A percentile compares a stretch with the other conserved stretches of the same genome.
Evolutionary conservation across 1,140 invertebrate species (phyloP).

Genomic region (Meloidogyne chitwoodi): DNA sequence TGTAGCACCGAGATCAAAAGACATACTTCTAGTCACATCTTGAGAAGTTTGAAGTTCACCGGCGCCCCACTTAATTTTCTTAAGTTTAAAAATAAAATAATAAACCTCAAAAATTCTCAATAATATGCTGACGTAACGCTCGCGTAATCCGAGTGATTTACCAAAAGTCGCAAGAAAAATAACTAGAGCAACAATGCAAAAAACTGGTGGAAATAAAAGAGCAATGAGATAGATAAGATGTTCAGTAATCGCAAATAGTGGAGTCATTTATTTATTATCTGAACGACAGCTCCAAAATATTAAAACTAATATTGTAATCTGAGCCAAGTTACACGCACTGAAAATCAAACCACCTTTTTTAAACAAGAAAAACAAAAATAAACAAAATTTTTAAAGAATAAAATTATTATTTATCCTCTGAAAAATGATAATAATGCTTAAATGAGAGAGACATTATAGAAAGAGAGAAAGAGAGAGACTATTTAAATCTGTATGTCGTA

Average conservation of each 20-base stretch:
- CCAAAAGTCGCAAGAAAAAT: slow-evolving; percentile 36
- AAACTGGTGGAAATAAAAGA: slow-evolving; percentile 37
- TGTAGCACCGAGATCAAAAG: neutral
- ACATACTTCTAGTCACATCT: slow-evolving; percentile 1
- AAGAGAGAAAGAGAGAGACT: too few relatives aligned
- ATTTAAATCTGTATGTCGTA: too few relatives aligned
- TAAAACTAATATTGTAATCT: too few relatives aligned
- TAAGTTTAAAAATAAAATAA: neutral
- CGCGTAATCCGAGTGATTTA: slow-evolving; percentile 36
- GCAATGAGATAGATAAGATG: slow-evolving; percentile 35
- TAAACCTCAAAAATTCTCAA: slow-evolving; percentile 37
- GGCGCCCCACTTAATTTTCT: slow-evolving; percentile 26
- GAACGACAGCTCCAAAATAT: too few relatives aligned
- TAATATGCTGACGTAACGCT: slow-evolving; percentile 32
- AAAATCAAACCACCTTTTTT: too few relatives aligned
- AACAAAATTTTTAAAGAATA: too few relatives aligned
- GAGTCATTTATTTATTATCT: neutral
- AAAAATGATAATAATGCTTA: too few relatives aligned
- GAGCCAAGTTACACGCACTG: too few relatives aligned
- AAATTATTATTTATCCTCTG: too few relatives aligned
- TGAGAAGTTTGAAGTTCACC: slow-evolving; percentile 32
- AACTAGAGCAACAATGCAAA: slow-evolving; percentile 26
- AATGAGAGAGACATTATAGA: too few relatives aligned
- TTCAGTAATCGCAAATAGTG: slow-evolving; percentile 17
- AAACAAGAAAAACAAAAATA: too few relatives aligned